A percentile compares a stretch with the other conserved stretches of the same genome.
Conservation (phyloP, 2,888 invertebrate species). For the Helobdella robusta region DNA sequence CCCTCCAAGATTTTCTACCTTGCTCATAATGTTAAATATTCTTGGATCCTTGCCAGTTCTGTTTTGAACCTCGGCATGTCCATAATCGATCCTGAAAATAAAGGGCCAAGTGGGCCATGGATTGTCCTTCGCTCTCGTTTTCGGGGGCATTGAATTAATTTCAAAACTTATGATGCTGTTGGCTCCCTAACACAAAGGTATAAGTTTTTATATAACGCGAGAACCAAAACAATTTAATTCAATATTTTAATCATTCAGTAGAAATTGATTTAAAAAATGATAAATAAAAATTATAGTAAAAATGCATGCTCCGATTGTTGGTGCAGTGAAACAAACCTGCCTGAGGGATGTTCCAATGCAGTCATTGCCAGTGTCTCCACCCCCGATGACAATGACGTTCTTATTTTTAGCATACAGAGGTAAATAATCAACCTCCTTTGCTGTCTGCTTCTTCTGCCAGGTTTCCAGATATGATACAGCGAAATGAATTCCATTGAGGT, state of each 20-base stretch:
- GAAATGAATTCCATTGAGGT: slow-evolving; percentile 84
- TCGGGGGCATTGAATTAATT: slow-evolving; percentile 84
- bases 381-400: slow-evolving; percentile 79
- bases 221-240: too few species aligned
- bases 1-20: slow-evolving; percentile 56
- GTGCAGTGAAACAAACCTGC: slow-evolving; percentile 60
- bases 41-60: slow-evolving; percentile 65
- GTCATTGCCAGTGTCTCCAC: slow-evolving; percentile 87
- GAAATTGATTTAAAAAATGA: too few species aligned
- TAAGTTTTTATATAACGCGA: background rate
- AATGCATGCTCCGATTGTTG: background rate
- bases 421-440: slow-evolving; percentile 53
- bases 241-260: too few species aligned
- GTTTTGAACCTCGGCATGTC: slow-evolving; percentile 90
- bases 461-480: slow-evolving; percentile 94
- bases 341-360: slow-evolving; percentile 94
- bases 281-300: too few species aligned
- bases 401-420: slow-evolving; percentile 78
- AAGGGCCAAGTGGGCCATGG: slow-evolving; percentile 99
- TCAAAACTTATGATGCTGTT: slow-evolving; percentile 87
- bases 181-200: slow-evolving; percentile 63
- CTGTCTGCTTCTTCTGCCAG: slow-evolving; percentile 80
- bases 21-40: slow-evolving; percentile 82
- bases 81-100: slow-evolving; percentile 92
- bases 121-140: slow-evolving; percentile 70